A percentile compares a stretch with the other conserved stretches of the same genome.
Conservation (phyloP, 2,113 vertebrate genomes). For the Cheirogaleus medius region DNA sequence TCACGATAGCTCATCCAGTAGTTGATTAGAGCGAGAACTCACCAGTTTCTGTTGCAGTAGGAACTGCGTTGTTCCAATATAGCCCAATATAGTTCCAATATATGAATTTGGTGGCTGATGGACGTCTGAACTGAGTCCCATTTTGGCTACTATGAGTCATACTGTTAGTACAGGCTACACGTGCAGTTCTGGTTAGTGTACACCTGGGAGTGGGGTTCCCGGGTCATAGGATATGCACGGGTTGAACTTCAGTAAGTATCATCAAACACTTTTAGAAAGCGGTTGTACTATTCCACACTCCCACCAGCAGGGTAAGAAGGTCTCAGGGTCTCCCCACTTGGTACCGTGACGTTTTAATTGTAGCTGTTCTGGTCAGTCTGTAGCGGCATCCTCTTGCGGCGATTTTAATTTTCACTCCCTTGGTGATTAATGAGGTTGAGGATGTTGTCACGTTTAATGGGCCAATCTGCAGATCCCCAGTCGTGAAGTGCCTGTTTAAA, state of each 20-base stretch:
- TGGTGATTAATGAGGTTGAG: neutral
- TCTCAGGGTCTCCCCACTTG: rapidly evolving
- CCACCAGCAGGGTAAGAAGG: rapidly evolving
- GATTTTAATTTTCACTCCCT: too few species aligned
- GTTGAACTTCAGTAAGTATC: rapidly evolving
- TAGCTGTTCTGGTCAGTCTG: rapidly evolving
- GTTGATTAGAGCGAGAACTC: rapidly evolving
- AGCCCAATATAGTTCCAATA: too few species aligned
- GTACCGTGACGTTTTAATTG: rapidly evolving
- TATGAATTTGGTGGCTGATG: rapidly evolving
- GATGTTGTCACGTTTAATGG: neutral
- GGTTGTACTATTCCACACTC: rapidly evolving
- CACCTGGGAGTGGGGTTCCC: neutral
- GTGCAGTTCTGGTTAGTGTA: rapidly evolving
- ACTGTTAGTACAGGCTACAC: too few species aligned
- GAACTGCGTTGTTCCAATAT: neutral
- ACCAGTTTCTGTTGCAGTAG: rapidly evolving
- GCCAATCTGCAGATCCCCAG: rapidly evolving
- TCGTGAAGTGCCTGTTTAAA: neutral
- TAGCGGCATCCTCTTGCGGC: neutral
- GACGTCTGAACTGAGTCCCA: rapidly evolving
- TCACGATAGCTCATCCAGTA: rapidly evolving
- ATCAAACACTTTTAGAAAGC: too few species aligned
- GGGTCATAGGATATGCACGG: rapidly evolving
- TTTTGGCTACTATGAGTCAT: neutral